Base-by-base conservation (phyloP, 2,113 vertebrate species). In the Oceanodroma tethys region DNA sequence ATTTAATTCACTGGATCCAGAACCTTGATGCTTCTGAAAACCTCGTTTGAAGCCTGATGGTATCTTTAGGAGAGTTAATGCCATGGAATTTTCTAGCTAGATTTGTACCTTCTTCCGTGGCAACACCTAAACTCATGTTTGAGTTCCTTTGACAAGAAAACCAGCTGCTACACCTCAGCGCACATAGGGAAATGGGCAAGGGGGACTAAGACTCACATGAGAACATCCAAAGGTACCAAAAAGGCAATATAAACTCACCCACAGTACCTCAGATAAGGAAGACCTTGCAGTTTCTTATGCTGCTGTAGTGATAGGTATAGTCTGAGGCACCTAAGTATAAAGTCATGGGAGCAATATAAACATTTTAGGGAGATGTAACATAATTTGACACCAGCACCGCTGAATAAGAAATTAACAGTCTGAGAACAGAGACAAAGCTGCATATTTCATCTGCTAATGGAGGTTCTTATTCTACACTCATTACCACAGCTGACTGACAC, bases 401-500 rank as follows among this genome's bases (percentile, higher is more conserved):
- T 96, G 78, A 94, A 66, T 62, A 90, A 90, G 90, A 96, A 95
- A 93, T 85, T 96, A 96, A 74, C 72, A 89, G 73, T 75, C 90
- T 96, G 74, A 79, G 48, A 96, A 80, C 56, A 91, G 67, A 96
- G 66, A 60, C 73, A 91, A 93, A 96, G 56, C 86, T 87, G 53
- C 48, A 58, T 96, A 88, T 94, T 96, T 97, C 87, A 93, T 93
- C 74, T 88, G 40, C 43, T 95, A 94, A 96, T 88, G 78, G 90
- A 80, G 40, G 60, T 82, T 91, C 74, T 95, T 93, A 72, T 94
- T 90, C 92, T 90, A 45, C 36, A 73, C 66, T 95, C 74, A 93
- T 97, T 96, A 95, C 73, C 78, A 82, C 87, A 93, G 85, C 84
- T 89, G 93, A 93, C 78, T 94, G 93, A 94, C 95, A 95, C 60